Evolutionary conservation across 2,113 vertebrate species (phyloP).

Genomic region (Ciconia boyciana): DNA sequence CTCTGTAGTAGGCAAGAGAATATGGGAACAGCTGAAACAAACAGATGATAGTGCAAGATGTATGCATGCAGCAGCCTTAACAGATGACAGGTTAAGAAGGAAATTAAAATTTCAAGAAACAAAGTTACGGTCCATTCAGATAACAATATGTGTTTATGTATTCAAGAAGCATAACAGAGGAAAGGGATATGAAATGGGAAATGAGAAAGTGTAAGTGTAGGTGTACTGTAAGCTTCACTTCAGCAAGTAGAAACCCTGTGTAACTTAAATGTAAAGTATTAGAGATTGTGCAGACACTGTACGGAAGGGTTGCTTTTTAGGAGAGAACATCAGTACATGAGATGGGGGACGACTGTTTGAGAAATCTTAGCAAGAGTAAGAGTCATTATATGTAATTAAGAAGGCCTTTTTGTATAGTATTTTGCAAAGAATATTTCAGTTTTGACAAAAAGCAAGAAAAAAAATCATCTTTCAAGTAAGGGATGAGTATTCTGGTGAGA

Average conservation of each 20-base stretch:
- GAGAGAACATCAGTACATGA: not conserved
- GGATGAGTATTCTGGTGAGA: not conserved
- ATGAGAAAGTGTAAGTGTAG: not conserved
- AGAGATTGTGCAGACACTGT: not conserved
- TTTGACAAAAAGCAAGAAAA: not conserved
- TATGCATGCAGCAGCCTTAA: not conserved
- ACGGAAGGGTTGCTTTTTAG: not conserved
- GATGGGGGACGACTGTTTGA: not conserved
- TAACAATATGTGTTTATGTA: not conserved
- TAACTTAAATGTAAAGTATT: not conserved
- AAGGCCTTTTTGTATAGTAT: not conserved
- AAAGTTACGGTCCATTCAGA: not conserved
- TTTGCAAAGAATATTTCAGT: not conserved
- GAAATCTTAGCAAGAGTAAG: not conserved
- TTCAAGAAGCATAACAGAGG: not conserved
- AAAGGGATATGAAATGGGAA: not conserved
- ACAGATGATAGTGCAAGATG: not conserved
- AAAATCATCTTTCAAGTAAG: not conserved
- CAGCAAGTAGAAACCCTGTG: not conserved
- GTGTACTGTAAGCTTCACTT: not conserved
- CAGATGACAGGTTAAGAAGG: not conserved
- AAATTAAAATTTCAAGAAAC: not conserved
- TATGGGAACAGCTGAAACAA: not conserved
- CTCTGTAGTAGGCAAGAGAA: not conserved
- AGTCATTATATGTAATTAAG: not conserved